Conservation (phyloP, 2,888 invertebrate species). For the Diarsia dahlii region DNA sequence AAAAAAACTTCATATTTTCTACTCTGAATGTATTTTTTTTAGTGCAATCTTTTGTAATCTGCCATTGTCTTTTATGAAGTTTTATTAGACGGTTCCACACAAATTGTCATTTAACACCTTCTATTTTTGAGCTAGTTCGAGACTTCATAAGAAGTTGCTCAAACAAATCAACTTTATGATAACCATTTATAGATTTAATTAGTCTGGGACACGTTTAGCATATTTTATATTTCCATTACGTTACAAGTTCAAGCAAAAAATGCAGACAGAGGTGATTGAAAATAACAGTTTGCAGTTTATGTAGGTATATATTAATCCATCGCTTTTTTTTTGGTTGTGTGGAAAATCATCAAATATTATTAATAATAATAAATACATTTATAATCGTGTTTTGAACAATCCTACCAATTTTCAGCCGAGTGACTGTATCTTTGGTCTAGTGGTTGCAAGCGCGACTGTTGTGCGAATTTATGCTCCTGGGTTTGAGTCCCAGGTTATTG, state of each 20-base stretch:
- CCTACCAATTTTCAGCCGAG: too few species aligned
- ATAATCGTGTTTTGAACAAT: too few species aligned
- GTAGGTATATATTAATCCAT: background rate
- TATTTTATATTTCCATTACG: background rate
- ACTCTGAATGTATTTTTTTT: background rate
- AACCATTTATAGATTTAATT: background rate
- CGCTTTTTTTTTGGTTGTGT: too few species aligned
- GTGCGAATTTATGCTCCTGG: too few species aligned
- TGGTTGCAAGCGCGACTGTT: too few species aligned
- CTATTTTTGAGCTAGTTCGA: background rate
- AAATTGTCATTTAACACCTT: background rate
- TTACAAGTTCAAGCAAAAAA: too few species aligned
- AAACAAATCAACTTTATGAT: constrained; percentile 7
- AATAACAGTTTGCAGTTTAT: background rate
- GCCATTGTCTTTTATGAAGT: background rate
- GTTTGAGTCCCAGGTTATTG: too few species aligned
- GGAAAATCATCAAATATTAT: too few species aligned
- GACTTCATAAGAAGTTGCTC: background rate
- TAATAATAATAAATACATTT: too few species aligned
- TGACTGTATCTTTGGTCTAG: too few species aligned
- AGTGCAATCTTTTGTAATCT: background rate
- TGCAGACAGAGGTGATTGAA: background rate
- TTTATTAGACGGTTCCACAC: background rate
- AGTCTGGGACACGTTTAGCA: background rate
- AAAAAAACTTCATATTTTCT: background rate